Evolutionary conservation across 64 coral and sea anemone species (phyloP), one percentile per base, ranked within the genome.

Genomic region (Dendrophyllia cribrosa): DNA sequence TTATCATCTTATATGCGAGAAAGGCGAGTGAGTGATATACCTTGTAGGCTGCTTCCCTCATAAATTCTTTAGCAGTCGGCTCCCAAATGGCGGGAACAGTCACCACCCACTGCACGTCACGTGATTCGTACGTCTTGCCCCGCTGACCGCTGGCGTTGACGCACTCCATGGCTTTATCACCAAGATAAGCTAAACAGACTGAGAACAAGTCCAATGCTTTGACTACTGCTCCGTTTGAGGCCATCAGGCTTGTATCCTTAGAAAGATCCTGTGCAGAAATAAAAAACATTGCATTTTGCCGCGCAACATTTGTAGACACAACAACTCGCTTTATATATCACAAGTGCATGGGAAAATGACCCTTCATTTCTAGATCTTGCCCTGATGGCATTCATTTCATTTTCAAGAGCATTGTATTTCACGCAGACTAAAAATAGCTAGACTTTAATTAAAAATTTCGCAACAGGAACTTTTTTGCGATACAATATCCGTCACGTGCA

Each of bases 51-150:
- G 93, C 93, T 67, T 94, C 78, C 34, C 93, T 72, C 93, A 94
- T 94, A 58, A 94, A 94, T 48, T 65, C 78, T 65, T 94, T 94
- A 6, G 93, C 93, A 1, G 93, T 76, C 16, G 93, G 93, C 66
- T 84, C 51, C 93, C 93, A 94, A 58, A 94, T 94, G 55, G 93
- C 93, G 34, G 93, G 93, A 43, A 94, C 93, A 23, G 93, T 94
- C 3, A 94, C 53, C n/a, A 94, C 93, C 93, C 93, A 94, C 78
- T 89, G 87, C 0, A 94, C 79, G 43, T 83, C 76, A 47, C 25
- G 48, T 43, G 70, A 23, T 64, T 89, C 52, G 87, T 94, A 94
- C 14, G 74, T 86, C 15, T 21, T 63, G 0, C 68, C 71, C 20
- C 83, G 43, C 56, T 91, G 52, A 51, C 70, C 90, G 43, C 83